Percentiles rank a stretch among this genome's conserved stretches.
These are phyloP conservation scores for Itoplectis maculator DNA, from an alignment of 2,888 invertebrate genomes.

Conservation along the genomic window DNA sequence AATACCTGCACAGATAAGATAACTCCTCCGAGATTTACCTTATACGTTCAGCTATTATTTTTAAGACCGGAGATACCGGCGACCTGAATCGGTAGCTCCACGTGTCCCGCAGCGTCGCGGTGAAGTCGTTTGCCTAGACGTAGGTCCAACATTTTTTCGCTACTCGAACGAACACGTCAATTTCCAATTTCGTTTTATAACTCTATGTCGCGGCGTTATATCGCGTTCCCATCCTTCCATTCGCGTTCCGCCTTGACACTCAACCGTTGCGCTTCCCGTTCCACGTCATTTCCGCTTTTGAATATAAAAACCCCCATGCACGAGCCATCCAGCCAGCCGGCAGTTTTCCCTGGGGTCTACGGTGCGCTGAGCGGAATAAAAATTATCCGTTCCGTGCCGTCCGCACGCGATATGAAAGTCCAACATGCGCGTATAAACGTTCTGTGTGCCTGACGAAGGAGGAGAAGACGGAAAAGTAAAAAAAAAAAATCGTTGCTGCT, in stretches of 20 bases:
- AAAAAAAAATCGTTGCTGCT: neutral
- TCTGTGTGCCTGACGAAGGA: neutral
- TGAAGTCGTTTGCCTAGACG: neutral
- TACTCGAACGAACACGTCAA: slow-evolving; percentile 26
- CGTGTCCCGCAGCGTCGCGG: neutral
- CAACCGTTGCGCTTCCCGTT: slow-evolving; percentile 23
- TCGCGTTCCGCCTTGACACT: slow-evolving; percentile 27
- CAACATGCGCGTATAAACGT: slow-evolving; percentile 16
- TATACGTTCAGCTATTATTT: neutral
- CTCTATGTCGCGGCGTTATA: slow-evolving; percentile 21
- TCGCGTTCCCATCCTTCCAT: slow-evolving; percentile 24
- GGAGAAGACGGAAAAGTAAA: neutral
- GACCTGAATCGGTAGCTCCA: neutral
- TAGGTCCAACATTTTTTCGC: slow-evolving; percentile 4
- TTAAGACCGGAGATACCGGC: neutral
- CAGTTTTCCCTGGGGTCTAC: slow-evolving; percentile 23
- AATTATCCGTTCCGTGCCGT: slow-evolving; percentile 54
- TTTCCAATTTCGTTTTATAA: slow-evolving; percentile 34
- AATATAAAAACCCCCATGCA: slow-evolving; percentile 55
- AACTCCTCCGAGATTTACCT: neutral
- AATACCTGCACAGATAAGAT: neutral
- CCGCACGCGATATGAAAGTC: slow-evolving; percentile 44
- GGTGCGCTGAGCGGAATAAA: slow-evolving; percentile 56
- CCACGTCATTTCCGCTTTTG: slow-evolving; percentile 54
- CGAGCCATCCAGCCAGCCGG: slow-evolving; percentile 5